Evolutionary conservation across 2,113 vertebrate species (phyloP).

Genomic region (Cryptotis parvus): DNA sequence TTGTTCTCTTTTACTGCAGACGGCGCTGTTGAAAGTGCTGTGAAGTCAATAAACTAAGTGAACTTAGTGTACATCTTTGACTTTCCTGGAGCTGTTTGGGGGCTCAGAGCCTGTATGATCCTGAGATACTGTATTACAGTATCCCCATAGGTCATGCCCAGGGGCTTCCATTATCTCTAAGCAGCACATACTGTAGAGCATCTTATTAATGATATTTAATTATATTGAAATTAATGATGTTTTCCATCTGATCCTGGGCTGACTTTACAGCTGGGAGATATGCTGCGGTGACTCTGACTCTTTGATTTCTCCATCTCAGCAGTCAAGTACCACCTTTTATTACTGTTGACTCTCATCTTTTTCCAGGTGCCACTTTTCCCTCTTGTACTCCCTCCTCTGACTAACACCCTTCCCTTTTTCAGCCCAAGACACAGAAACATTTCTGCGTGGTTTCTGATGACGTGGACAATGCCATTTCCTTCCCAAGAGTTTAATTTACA

Average conservation of each 20-base stretch:
- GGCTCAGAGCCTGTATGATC: slow-evolving; percentile 54
- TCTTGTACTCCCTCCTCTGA: not conserved
- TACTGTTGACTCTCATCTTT: slow-evolving; percentile 60
- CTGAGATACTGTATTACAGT: slow-evolving; percentile 76
- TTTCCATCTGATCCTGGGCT: slow-evolving; percentile 81
- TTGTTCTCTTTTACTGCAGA: slow-evolving; percentile 59
- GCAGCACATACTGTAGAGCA: slow-evolving; percentile 75
- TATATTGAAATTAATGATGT: slow-evolving; percentile 86
- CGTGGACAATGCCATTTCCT: not conserved
- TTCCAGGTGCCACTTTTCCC: slow-evolving; percentile 38
- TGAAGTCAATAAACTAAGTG: slow-evolving; percentile 78
- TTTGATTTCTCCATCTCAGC: slow-evolving; percentile 68
- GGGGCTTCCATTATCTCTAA: slow-evolving; percentile 84
- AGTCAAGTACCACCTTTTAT: slow-evolving; percentile 65
- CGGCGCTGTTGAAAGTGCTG: not conserved
- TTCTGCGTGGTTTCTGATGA: slow-evolving; percentile 36
- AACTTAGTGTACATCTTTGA: slow-evolving; percentile 68
- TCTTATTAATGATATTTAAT: slow-evolving; percentile 89
- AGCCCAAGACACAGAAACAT: slow-evolving; percentile 21
- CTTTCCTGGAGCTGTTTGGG: slow-evolving; percentile 44
- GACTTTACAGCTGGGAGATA: slow-evolving; percentile 81
- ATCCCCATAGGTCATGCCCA: slow-evolving; percentile 79
- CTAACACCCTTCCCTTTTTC: not conserved
- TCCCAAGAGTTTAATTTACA: slow-evolving; percentile 48
- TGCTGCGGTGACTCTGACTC: slow-evolving; percentile 72